Conservation (phyloP, 1,140 invertebrate genomes). For the Drosophila lacertosa region DNA sequence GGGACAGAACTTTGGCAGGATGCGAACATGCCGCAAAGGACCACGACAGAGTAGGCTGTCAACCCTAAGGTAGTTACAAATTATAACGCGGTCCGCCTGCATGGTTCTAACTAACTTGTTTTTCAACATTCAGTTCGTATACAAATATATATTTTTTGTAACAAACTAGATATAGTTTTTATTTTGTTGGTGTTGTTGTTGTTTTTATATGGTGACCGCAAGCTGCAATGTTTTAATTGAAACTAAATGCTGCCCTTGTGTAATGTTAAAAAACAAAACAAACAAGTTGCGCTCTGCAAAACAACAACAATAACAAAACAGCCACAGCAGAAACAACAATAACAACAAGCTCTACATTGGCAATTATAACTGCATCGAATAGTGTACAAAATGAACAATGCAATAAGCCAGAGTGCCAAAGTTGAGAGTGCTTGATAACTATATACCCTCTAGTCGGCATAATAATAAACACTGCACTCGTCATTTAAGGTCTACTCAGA, state of each 20-base stretch:
- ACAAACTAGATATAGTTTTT: slow-evolving; percentile 31
- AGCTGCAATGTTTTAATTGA: slow-evolving; percentile 79
- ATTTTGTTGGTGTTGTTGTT: too few relatives aligned
- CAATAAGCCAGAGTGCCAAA: neutral
- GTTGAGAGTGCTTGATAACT: neutral
- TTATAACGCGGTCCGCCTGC: slow-evolving; percentile 41
- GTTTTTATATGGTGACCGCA: slow-evolving; percentile 58
- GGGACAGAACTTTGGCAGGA: slow-evolving; percentile 9
- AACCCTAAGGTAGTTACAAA: slow-evolving; percentile 39
- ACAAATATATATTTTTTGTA: slow-evolving; percentile 4
- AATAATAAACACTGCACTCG: too few relatives aligned
- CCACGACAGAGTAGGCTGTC: neutral
- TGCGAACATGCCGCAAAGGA: slow-evolving; percentile 18
- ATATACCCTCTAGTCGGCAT: neutral
- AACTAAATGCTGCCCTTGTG: slow-evolving; percentile 75
- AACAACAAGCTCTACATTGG: slow-evolving; percentile 40
- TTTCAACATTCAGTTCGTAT: slow-evolving; percentile 9
- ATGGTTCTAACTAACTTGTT: slow-evolving; percentile 55
- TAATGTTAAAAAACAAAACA: slow-evolving; percentile 64
- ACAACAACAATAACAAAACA: slow-evolving; percentile 25
- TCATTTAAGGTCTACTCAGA: too few relatives aligned
- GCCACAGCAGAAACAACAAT: slow-evolving; percentile 42
- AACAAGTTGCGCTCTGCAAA: slow-evolving; percentile 40
- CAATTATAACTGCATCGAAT: slow-evolving; percentile 51
- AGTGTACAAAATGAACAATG: slow-evolving; percentile 32